Evolutionary conservation across 2,888 invertebrate species (phyloP), one percentile per base, ranked within the genome.

Genomic region (Eupithecia abbreviata): DNA sequence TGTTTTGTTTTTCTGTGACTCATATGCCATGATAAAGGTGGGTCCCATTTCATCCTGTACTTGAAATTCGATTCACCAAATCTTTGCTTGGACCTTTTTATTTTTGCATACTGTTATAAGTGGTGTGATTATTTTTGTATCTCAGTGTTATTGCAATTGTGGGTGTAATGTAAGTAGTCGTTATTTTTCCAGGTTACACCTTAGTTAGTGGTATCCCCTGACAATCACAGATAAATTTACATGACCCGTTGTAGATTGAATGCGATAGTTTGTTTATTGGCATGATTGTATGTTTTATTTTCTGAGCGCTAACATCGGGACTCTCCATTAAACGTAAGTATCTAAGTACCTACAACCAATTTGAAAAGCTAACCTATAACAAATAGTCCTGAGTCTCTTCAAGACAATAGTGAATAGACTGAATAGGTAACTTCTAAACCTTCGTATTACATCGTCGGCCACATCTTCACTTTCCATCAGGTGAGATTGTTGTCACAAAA

Each of bases 181-280:
- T 93, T 93, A 91, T 93, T 91, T 93, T 93, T 94, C 95, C 95
- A 95, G 95, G 95, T 93, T 94, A 93, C 92, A 93, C 93, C 94
- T 91, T 92, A 91, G 90, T 85, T 88, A 87, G 82, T 86, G 80
- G 85, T 82, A 84, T 76, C 81, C 85, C 81, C 83, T 83, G 81
- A 84, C 87, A 88, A 90, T 89, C 93, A 95, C 95, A 95, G 95
- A 95, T 95, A 95, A 95, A 95, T 95, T 95, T 95, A 95, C 85
- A 87, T 85, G 85, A 84, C 78, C 82, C 84, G 87, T 89, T 87
- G 89, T 88, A 84, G 85, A 85, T 82, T 90, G 91, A 90, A 91
- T 92, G 93, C 90, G 89, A 89, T 90, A 87, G 87, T 90, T 89
- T 89, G 86, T 92, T 90, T 90, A 82, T 89, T 86, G 90, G 94